Percentiles rank a stretch among this genome's conserved stretches.
These are phyloP conservation scores for Dromaius novaehollandiae DNA, from an alignment of 2,113 vertebrate species.

Conservation along the genomic window DNA sequence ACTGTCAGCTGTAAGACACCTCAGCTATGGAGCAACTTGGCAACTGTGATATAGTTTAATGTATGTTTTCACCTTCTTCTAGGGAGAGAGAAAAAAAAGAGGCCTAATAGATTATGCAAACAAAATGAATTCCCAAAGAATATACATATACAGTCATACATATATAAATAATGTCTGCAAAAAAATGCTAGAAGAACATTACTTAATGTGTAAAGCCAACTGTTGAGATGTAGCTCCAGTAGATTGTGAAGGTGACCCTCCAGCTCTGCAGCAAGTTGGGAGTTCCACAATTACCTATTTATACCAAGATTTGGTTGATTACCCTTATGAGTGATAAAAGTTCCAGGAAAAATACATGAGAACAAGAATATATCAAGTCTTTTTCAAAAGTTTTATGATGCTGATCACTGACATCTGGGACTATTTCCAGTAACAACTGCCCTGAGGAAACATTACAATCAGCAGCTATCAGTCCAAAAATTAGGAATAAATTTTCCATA, in stretches of 20 bases:
- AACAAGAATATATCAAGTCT: background rate
- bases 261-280: background rate
- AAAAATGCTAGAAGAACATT: accelerated
- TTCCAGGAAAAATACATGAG: background rate
- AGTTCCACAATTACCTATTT: background rate
- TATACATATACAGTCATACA: background rate
- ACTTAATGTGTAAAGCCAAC: background rate
- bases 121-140: background rate
- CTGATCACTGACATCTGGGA: background rate
- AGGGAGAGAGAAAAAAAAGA: background rate
- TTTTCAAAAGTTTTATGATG: background rate
- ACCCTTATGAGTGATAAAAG: background rate
- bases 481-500: conserved; percentile 13
- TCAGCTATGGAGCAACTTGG: background rate
- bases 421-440: background rate
- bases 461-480: conserved; percentile 15
- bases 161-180: background rate
- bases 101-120: background rate
- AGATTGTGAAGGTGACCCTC: background rate
- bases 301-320: background rate
- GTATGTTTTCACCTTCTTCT: background rate
- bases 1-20: background rate
- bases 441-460: background rate
- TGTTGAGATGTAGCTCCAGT: background rate
- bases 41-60: background rate